Evolutionary conservation across 2,113 vertebrate genomes (phyloP).

Genomic region (Pionites leucogaster): DNA sequence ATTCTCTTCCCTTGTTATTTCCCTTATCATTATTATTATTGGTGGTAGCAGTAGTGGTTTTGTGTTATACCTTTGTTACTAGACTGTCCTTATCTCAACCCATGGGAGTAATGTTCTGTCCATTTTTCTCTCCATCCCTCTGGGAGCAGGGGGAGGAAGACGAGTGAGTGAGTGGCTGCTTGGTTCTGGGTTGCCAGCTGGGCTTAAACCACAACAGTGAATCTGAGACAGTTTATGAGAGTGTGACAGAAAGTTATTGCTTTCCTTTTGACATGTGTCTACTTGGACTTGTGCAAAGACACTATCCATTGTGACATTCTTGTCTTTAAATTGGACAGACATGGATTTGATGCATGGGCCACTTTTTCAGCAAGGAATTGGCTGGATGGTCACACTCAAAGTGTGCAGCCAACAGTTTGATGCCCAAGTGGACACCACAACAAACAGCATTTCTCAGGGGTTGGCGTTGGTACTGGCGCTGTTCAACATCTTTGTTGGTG

Average conservation of each 20-base stretch:
- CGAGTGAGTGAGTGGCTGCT: too few relatives aligned
- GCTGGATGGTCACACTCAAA: not conserved
- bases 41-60: too few relatives aligned
- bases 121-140: too few relatives aligned
- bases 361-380: not conserved
- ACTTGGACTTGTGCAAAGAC: not conserved
- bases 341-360: not conserved
- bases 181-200: too few relatives aligned
- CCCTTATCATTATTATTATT: too few relatives aligned
- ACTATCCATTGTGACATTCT: not conserved
- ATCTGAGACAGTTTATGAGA: not conserved
- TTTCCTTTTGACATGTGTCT: not conserved
- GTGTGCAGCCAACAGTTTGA: not conserved
- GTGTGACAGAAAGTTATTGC: not conserved
- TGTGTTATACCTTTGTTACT: too few relatives aligned
- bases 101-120: too few relatives aligned
- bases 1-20: too few relatives aligned
- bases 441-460: accelerated
- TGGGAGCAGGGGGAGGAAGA: too few relatives aligned
- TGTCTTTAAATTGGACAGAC: not conserved
- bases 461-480: accelerated
- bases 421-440: not conserved
- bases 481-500: not conserved
- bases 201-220: not conserved
- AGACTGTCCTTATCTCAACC: too few relatives aligned